Percentiles rank a stretch among this genome's conserved stretches.
Evolutionary conservation across 2,113 vertebrate genomes (phyloP).

Genomic region (Thermophis baileyi): DNA sequence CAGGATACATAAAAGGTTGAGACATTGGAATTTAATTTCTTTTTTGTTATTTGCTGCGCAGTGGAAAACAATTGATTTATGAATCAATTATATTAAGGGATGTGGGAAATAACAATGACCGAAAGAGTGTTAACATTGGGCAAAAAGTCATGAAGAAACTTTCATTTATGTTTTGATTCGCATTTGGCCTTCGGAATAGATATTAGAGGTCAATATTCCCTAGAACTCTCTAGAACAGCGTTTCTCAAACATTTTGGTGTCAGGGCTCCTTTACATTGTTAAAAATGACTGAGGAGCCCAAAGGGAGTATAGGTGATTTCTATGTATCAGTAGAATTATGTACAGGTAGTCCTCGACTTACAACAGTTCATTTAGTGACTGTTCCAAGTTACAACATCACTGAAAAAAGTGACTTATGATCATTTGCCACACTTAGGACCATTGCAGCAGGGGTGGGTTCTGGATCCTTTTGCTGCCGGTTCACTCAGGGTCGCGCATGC

Average conservation of each 20-base stretch:
- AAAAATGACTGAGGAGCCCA: not conserved
- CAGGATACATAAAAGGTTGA: not conserved
- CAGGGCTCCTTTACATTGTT: not conserved
- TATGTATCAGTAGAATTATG: not conserved
- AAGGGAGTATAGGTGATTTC: not conserved
- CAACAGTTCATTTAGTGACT: too few relatives aligned
- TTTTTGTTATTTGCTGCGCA: not conserved
- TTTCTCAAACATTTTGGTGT: not conserved
- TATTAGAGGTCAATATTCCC: not conserved
- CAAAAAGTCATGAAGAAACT: not conserved
- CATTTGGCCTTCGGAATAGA: not conserved
- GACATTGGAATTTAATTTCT: not conserved
- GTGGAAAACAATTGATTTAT: not conserved
- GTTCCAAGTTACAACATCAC: not conserved
- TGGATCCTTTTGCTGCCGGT: too few relatives aligned
- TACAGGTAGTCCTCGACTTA: too few relatives aligned
- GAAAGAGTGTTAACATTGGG: not conserved
- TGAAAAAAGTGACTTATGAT: not conserved
- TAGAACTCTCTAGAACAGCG: not conserved
- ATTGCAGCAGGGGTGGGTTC: too few relatives aligned
- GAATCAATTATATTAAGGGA: not conserved
- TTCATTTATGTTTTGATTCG: not conserved
- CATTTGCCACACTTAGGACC: not conserved
- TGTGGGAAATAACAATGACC: not conserved
- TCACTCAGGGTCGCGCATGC: too few relatives aligned